Evolutionary conservation across 2,797 vertebrate genomes (phyloP).

Genomic region (Eulemur mongoz): DNA sequence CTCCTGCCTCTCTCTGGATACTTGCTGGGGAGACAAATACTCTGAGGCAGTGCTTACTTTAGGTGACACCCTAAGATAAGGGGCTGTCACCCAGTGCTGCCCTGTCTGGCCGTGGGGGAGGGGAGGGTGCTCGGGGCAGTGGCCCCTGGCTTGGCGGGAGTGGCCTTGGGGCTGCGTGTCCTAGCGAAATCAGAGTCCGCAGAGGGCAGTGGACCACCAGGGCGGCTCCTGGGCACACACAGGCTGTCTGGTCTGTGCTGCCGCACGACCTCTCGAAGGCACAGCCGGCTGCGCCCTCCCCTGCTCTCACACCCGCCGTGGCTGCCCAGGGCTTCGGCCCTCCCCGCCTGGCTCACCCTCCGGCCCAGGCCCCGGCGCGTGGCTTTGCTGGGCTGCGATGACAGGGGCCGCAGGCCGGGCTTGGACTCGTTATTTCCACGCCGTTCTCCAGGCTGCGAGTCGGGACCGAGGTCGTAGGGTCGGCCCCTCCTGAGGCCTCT

Average conservation of each 20-base stretch:
- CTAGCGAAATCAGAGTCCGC: neutral
- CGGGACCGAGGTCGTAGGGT: fast-evolving
- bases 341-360: neutral
- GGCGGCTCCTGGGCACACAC: no score
- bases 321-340: neutral
- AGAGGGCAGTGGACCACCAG: neutral
- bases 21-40: neutral
- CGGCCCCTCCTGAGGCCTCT: neutral
- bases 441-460: neutral
- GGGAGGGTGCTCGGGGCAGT: neutral
- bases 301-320: neutral
- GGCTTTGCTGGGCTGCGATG: neutral
- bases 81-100: neutral
- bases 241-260: no score
- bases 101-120: neutral
- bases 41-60: neutral
- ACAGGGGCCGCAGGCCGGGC: neutral
- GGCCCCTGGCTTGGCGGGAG: neutral
- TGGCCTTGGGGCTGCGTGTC: no score
- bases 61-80: neutral
- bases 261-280: neutral
- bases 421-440: no score
- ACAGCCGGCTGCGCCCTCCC: fast-evolving
- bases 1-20: neutral
- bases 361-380: fast-evolving